Evolutionary conservation across 2,113 vertebrate species (phyloP), one percentile per base, ranked within the genome.

Genomic region (Tapirus terrestris): DNA sequence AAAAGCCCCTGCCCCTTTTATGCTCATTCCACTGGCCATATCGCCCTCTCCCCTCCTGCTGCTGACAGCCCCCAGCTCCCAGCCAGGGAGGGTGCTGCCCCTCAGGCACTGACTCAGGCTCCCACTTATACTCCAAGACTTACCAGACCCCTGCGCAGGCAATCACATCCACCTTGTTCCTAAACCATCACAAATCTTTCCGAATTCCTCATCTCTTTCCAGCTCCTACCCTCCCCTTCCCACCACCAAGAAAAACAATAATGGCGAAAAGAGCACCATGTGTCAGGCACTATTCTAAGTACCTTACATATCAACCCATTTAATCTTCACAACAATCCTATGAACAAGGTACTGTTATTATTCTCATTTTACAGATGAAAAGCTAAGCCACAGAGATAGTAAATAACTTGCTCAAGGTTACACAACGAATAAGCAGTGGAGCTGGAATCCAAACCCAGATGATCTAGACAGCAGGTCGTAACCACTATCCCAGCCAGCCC

Each of bases 291-390:
- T 39, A 75, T 58, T 79, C 82, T 86, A 77, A 67, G 36, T 18
- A 81, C 45, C 70, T 81, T 36, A 70, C 11, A 3, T 29, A 83
- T 20, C 84, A 90, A n/a, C 23, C 92, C 60, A 88, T 80, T 73
- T 36, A 39, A 53, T 67, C 68, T 86, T 86, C 89, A 79, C 13
- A 75, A 45, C 36, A 75, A 51, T 53, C 17, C 12, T 43, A 65
- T 13, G 29, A 96, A 85, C 53, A 83, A 93, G 25, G 56, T 68
- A 72, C 12, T 73, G 36, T 81, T 90, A 68, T 25, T 84, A 84
- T 82, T 67, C 91, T 90, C 53, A 72, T 61, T 95, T 79, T 92
- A 75, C 56, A 86, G 79, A 96, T 83, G 27, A 92, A 86, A 85
- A 96, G 8, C 27, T 53, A 39, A 96, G 70, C 39, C 75, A 76